These are phyloP conservation scores for Cyprinus carpio DNA, from an alignment of 2,113 vertebrate genomes.

Conservation along the genomic window DNA sequence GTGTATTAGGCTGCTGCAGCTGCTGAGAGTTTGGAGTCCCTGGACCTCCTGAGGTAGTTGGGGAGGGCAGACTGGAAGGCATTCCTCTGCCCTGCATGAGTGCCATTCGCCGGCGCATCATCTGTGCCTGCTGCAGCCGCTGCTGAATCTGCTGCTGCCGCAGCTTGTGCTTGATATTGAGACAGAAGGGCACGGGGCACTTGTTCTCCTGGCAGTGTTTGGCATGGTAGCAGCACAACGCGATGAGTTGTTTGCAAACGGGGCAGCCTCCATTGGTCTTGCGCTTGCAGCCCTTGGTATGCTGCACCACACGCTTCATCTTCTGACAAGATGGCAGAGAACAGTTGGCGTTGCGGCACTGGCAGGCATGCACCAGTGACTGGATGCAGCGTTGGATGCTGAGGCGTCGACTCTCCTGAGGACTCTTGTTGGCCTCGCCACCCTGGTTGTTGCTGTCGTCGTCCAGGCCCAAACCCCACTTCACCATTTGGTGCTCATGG, in stretches of 20 bases:
- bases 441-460: constrained; percentile 88
- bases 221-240: constrained; percentile 96
- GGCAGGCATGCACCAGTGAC: constrained; percentile 94
- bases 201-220: constrained; percentile 99
- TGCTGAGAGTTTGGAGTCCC: constrained; percentile 41
- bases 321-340: constrained; percentile 96
- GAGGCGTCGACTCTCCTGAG: constrained; percentile 91
- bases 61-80: constrained; percentile 90
- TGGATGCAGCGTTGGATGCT: constrained; percentile 99
- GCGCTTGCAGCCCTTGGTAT: constrained; percentile 97
- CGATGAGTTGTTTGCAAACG: constrained; percentile 97
- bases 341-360: constrained; percentile 98
- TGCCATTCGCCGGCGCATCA: constrained; percentile 96
- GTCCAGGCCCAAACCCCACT: constrained; percentile 96
- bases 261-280: constrained; percentile 97
- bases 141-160: constrained; percentile 98
- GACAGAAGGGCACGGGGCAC: constrained; percentile 98
- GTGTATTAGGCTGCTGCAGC: constrained; percentile 77
- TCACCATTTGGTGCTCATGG: constrained; percentile 97
- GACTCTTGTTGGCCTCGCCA: constrained; percentile 93
- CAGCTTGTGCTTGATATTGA: constrained; percentile 98
- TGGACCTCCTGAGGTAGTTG: constrained; percentile 82
- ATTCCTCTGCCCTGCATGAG: constrained; percentile 95
- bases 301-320: constrained; percentile 98
- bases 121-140: constrained; percentile 94